Evolutionary conservation across 2,113 vertebrate genomes (phyloP).

Genomic region (Oxygymnocypris stewartii): DNA sequence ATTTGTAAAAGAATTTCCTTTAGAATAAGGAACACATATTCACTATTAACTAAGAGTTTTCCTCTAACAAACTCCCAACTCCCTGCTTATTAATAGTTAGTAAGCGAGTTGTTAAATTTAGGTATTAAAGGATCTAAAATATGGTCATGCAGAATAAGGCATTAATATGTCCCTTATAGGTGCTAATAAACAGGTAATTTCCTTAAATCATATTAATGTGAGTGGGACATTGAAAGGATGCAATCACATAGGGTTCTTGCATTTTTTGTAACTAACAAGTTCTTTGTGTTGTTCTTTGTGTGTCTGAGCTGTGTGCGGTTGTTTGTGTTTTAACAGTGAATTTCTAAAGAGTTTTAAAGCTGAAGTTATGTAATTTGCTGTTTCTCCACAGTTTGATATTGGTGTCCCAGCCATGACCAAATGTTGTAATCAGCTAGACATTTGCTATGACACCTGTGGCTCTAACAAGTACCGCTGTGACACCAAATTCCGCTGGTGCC

Average conservation of each 20-base stretch:
- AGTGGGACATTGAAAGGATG: not conserved
- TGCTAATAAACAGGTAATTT: too few species aligned
- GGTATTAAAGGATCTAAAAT: too few species aligned
- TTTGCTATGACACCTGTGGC: slow-evolving; percentile 92
- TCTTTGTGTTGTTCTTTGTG: not conserved
- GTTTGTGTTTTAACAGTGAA: not conserved
- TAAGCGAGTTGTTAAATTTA: too few species aligned
- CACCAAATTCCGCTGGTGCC: slow-evolving; percentile 88
- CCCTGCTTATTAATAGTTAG: too few species aligned
- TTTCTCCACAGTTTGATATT: slow-evolving; percentile 82
- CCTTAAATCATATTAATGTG: not conserved
- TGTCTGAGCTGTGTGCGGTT: not conserved
- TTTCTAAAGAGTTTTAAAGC: not conserved
- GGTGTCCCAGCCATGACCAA: slow-evolving; percentile 97
- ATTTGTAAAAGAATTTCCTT: too few species aligned
- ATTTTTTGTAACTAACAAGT: not conserved
- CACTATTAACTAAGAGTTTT: too few species aligned
- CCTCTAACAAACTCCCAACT: too few species aligned
- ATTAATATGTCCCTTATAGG: too few species aligned
- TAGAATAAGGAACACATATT: too few species aligned
- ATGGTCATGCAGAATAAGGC: too few species aligned
- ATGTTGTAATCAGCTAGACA: slow-evolving; percentile 92
- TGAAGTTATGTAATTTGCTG: slow-evolving; percentile 26
- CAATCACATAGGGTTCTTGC: not conserved
- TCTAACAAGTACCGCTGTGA: slow-evolving; percentile 92